These are phyloP conservation scores for Harpagoxenus sublaevis DNA, from an alignment of 2,888 invertebrate species.

Conservation along the genomic window DNA sequence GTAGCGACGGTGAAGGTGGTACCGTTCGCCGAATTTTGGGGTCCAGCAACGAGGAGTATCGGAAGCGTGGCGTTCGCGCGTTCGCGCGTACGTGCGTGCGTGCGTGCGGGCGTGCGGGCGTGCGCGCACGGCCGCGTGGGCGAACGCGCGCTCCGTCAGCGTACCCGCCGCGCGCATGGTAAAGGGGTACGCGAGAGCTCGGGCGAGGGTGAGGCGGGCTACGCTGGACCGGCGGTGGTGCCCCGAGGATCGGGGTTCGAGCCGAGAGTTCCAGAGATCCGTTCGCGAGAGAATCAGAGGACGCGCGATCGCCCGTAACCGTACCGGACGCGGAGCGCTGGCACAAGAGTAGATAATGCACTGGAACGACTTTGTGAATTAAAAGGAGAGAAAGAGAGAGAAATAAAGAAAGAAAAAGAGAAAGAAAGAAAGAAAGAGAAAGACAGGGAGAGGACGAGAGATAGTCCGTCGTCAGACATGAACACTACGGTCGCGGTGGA, in stretches of 20 bases:
- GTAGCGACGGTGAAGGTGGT: conserved; percentile 18
- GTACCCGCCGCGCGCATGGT: conserved; percentile 48
- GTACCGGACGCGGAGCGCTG: conserved; percentile 10
- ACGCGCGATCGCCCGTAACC: conserved; percentile 34
- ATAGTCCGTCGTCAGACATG: conserved; percentile 58
- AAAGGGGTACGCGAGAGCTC: conserved; percentile 24
- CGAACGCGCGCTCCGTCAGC: conserved; percentile 25
- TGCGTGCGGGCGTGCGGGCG: conserved; percentile 31
- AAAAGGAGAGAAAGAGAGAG: not conserved
- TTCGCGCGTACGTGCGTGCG: conserved; percentile 42
- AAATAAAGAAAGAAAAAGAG: not conserved
- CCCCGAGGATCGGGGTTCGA: conserved; percentile 31
- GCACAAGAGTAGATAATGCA: not conserved
- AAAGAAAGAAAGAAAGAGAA: not conserved
- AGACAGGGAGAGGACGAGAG: conserved; percentile 9
- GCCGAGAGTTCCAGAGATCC: conserved; percentile 12
- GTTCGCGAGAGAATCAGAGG: conserved; percentile 20
- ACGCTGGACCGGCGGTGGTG: not conserved
- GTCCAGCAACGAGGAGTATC: conserved; percentile 14
- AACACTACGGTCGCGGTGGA: conserved; percentile 2
- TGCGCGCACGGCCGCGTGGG: conserved; percentile 36
- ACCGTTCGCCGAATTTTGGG: conserved; percentile 20
- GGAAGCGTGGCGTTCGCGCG: conserved; percentile 54
- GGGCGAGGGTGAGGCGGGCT: conserved; percentile 34
- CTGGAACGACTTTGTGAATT: not conserved